phyloP scores from a whole-genome alignment of 1,140 invertebrate genomes.

The Glomeris maerens region DNA sequence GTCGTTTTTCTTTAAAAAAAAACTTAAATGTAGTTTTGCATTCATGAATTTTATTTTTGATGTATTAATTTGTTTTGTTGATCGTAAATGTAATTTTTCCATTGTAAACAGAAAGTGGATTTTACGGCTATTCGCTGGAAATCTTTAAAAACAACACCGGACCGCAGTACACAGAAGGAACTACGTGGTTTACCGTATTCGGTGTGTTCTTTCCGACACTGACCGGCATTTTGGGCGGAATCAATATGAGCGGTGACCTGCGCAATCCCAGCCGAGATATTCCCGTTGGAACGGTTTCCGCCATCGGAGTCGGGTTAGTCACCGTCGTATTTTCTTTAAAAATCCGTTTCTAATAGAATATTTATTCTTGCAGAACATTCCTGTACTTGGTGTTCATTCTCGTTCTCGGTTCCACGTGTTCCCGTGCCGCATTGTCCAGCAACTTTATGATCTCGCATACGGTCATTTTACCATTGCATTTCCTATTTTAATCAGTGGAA shows the following conservation, averaged over 20 bases:
- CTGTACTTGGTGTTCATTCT: conserved; percentile 78
- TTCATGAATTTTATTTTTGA: neutral
- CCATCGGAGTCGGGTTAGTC: conserved; percentile 62
- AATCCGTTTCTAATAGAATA: conserved; percentile 12
- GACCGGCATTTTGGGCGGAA: conserved; percentile 83
- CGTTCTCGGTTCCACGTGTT: conserved; percentile 75
- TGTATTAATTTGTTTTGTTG: conserved; percentile 7
- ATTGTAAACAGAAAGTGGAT: conserved; percentile 50
- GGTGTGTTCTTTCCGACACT: conserved; percentile 91
- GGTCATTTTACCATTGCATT: conserved; percentile 38
- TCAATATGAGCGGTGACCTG: conserved; percentile 96
- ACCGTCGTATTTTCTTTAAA: neutral
- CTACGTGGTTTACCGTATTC: conserved; percentile 82
- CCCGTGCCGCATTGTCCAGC: conserved; percentile 48
- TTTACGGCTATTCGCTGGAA: conserved; percentile 65
- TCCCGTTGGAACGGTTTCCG: conserved; percentile 81
- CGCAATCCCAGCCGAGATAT: conserved; percentile 80
- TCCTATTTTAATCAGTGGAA: too few species aligned
- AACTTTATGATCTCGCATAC: conserved; percentile 86
- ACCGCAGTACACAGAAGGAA: conserved; percentile 56
- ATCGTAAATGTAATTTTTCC: conserved; percentile 15
- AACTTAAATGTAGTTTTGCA: conserved; percentile 2
- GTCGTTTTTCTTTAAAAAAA: conserved; percentile 1
- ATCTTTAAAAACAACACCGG: conserved; percentile 70
- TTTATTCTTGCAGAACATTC: conserved; percentile 52